Base-by-base conservation (phyloP, 1,140 invertebrate genomes). In the Drosophila suzukii region DNA sequence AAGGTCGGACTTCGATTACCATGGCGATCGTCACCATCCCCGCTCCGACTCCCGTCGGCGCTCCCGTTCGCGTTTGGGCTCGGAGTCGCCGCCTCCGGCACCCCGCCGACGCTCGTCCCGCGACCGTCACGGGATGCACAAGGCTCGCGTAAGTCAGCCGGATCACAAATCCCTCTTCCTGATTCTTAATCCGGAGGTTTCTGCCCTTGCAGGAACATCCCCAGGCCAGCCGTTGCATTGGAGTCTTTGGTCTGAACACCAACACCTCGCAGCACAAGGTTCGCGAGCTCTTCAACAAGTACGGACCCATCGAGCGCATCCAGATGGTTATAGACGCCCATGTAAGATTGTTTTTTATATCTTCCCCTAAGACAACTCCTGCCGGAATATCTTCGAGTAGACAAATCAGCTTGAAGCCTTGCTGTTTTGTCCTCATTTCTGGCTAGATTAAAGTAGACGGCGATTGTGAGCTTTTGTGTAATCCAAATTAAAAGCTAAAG, bases 241-340 rank as follows among this genome's bases (percentile, higher is more conserved):
- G 98, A 4, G 96, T 99, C 5, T 99, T 99, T 93, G 98, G 98
- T 0, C 93, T 99, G 10, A 98, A 97, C 89, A 95, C 98, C 8
- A 96, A 97, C 86, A 99, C 98, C 2, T 97, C 97, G 1, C 98
- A 99, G 91, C 94, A 97, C 66, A 97, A 99, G 91, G 94, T 99
- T n/a, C 95, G 97, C 91, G 96, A 98, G 74, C 97, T 99, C 49
- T 99, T 99, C 92, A 95, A 95, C 36, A 97, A 98, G 92, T 99
- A 96, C 93, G 98, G 98, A 4, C 95, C 95, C 0, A 95, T 99
- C 36, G 97, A 98, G 90, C 96, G 97, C 91, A 97, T 98, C n/a
- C 96, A 98, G 93, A 96, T 99, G 78, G 97, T 99, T 36, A 97
- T 98, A 91, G 98, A 99, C 93, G 97, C 97, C 47, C 98, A 98